These are phyloP conservation scores for Cryptotermes secundus DNA, from an alignment of 1,140 invertebrate genomes.

Conservation along the genomic window DNA sequence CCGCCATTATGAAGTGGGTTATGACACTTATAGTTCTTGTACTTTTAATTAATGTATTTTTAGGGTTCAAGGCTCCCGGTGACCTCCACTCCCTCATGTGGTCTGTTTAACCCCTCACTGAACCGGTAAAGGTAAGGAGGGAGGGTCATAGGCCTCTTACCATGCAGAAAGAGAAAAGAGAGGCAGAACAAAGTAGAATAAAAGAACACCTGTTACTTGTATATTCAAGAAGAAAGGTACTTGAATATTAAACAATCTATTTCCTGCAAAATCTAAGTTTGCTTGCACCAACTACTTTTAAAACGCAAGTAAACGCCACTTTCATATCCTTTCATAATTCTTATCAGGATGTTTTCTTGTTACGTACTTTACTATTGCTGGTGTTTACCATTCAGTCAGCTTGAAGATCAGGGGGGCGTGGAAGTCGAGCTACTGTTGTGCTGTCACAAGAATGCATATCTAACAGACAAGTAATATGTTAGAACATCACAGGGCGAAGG, in stretches of 20 bases:
- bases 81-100: not conserved
- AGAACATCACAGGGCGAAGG: not conserved
- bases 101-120: not conserved
- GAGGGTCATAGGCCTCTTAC: not conserved
- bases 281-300: not conserved
- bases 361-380: not conserved
- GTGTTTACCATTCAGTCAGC: not conserved
- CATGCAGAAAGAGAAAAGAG: not conserved
- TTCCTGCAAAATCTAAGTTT: not conserved
- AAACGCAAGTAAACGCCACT: not conserved
- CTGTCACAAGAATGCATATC: not conserved
- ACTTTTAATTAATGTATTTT: not conserved
- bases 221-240: constrained; percentile 9
- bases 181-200: not conserved
- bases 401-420: not conserved
- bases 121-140: not conserved
- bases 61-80: not conserved
- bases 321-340: constrained; percentile 6
- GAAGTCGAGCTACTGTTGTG: not conserved
- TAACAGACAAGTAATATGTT: not conserved
- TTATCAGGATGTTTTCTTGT: not conserved
- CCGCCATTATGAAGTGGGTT: no score
- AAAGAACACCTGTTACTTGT: not conserved
- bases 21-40: not conserved
- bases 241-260: not conserved